Base-by-base conservation (phyloP, 2,888 invertebrate genomes). In the Aradus depressus region DNA sequence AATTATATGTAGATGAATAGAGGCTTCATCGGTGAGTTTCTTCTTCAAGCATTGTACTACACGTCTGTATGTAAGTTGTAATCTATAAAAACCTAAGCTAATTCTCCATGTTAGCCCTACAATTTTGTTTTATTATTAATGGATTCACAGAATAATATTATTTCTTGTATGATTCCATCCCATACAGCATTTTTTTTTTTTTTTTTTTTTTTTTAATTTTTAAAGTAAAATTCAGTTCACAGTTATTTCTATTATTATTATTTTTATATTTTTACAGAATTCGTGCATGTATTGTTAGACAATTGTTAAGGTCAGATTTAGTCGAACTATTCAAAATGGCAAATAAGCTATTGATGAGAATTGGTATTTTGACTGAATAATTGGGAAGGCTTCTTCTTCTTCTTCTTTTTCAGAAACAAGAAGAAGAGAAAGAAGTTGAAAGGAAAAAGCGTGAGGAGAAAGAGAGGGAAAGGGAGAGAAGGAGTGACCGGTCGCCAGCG, bases 391-490 rank as follows among this genome's bases (percentile, higher is more conserved):
- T 44, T 8, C 39, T 43, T 16, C 22, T 44, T 52, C 50, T 44
- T 34, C 34, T 39, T 71, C 48, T 66, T 71, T 72, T 74, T 64
- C 74, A 81, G 79, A 81, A 81, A 73, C 80, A 81, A 70, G 83
- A 83, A 67, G 81, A 81, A 66, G 80, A 81, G 64, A 79, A 79
- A 63, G 80, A 80, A 65, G 77, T 77, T 37, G 72, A 72, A 61
- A 72, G 77, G n/a, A 59, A 59, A 51, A 57, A 59, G 34, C 52
- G 60, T 12, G 58, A 64, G 61, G 60, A 61, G 57, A 57, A 59
- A 26, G 60, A 60, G 54, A 58, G 57, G 47, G 58, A 61, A 39
- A 58, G 59, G 32, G 57, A 60, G 41, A 57, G 60, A 37, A 55
- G 61, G 38, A 52, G 59, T 28, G 59, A 59, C 18, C 53, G 57